A percentile compares a stretch with the other conserved stretches of the same genome.
These are phyloP conservation scores for Sebastes steindachneri DNA, from an alignment of 2,797 vertebrate genomes.

Conservation along the genomic window DNA sequence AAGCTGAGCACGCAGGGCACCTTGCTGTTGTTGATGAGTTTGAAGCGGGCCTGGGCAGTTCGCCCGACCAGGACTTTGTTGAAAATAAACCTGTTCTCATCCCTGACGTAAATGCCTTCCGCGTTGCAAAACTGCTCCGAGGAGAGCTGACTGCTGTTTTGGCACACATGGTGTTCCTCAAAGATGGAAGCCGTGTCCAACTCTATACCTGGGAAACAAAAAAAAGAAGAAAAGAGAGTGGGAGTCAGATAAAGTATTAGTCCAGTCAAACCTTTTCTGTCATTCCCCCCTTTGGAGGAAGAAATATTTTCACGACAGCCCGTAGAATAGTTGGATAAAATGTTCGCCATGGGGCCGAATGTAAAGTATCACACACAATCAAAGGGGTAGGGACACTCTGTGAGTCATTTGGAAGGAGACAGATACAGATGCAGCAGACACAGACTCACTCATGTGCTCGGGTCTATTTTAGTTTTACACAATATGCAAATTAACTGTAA, in stretches of 20 bases:
- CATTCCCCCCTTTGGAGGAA: no score
- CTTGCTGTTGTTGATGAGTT: conserved; percentile 85
- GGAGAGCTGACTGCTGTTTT: conserved; percentile 70
- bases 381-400: no score
- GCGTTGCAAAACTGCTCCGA: conserved; percentile 75
- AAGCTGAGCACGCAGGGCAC: conserved; percentile 85
- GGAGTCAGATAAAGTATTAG: neutral
- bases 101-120: conserved; percentile 84
- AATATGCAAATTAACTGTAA: no score
- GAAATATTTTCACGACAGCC: no score
- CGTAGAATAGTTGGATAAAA: no score
- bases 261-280: neutral
- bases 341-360: no score
- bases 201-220: conserved; percentile 76
- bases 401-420: no score
- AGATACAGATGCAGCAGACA: no score
- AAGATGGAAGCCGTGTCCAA: conserved; percentile 85
- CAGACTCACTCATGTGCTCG: no score
- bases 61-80: conserved; percentile 85
- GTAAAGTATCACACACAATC: no score
- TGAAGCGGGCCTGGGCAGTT: conserved; percentile 86
- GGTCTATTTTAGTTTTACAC: no score
- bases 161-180: conserved; percentile 89
- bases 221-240: neutral
- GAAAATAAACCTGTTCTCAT: conserved; percentile 92